Evolutionary conservation across 2,888 invertebrate genomes (phyloP), one percentile per base, ranked within the genome.

Genomic region (Drepana falcataria): DNA sequence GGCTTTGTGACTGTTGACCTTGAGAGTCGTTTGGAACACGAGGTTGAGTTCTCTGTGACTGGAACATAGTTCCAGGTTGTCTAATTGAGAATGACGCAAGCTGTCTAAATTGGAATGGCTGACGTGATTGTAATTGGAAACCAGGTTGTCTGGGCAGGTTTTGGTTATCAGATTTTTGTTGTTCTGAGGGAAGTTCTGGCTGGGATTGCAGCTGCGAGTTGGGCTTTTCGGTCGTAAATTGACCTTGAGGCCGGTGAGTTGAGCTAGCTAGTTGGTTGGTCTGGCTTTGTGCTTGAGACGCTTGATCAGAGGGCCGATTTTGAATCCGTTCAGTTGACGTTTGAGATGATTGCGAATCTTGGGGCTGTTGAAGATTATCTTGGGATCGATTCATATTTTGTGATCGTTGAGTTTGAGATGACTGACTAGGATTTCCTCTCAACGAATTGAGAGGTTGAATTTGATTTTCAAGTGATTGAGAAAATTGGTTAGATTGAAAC

Each of bases 311-410:
- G 2, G 37, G 5, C n/a, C 34, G 49, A 37, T 21, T 21, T 49
- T 37, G 40, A 21, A 40, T 37, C 40, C 40, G 49, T 5, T 49
- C 44, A 44, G 44, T 44, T 44, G 44, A 44, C 6, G 3, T 4
- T 37, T 37, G 37, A n/a, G 49, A 4, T 4, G 35, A 35, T 49
- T 49, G 49, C 4, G 35, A 44, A 9, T 40, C 52, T 47, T 72
- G 70, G 2, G 63, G 56, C 44, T 67, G 69, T 9, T 55, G 55
- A 2, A 59, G 34, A 33, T 61, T 59, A 33, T 21, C 9, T 9
- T 44, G 9, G 9, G 9, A 9, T 44, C 9, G 56, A 55, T 35
- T 64, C 60, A 5, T 55, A 6, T 21, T 55, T 59, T 34, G 56
- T 48, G 2, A 55, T 35, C 35, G 52, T 54, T 41, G 62, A 59